Evolutionary conservation across 2,113 vertebrate species (phyloP).

Genomic region (Notiomystis cincta): DNA sequence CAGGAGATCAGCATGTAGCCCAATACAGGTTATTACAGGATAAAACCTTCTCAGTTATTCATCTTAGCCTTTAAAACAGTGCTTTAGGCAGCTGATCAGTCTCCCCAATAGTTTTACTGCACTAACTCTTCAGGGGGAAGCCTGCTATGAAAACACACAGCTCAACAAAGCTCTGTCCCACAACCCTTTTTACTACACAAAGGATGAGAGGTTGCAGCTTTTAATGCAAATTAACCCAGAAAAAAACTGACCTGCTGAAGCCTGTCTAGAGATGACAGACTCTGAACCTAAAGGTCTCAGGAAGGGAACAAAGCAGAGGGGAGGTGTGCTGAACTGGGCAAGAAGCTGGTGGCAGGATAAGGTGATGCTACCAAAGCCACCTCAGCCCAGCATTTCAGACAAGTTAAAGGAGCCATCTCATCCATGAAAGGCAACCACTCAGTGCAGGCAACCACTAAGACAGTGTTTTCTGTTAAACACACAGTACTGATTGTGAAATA

Average conservation of each 20-base stretch:
- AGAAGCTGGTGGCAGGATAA: background rate
- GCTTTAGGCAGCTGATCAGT: background rate
- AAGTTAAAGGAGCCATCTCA: background rate
- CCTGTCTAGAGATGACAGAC: background rate
- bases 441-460: background rate
- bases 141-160: background rate
- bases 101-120: background rate
- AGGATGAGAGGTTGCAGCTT: fast-evolving
- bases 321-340: background rate
- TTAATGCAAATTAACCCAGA: background rate
- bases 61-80: background rate
- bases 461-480: background rate
- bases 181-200: background rate
- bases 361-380: background rate
- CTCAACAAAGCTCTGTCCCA: background rate
- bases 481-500: background rate
- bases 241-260: background rate
- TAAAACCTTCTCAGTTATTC: background rate
- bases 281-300: background rate
- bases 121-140: background rate
- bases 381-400: background rate
- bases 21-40: background rate
- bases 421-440: background rate
- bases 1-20: background rate
- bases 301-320: fast-evolving